Evolutionary conservation across 2,888 invertebrate genomes (phyloP).

Genomic region (Epirrhoe alternata): DNA sequence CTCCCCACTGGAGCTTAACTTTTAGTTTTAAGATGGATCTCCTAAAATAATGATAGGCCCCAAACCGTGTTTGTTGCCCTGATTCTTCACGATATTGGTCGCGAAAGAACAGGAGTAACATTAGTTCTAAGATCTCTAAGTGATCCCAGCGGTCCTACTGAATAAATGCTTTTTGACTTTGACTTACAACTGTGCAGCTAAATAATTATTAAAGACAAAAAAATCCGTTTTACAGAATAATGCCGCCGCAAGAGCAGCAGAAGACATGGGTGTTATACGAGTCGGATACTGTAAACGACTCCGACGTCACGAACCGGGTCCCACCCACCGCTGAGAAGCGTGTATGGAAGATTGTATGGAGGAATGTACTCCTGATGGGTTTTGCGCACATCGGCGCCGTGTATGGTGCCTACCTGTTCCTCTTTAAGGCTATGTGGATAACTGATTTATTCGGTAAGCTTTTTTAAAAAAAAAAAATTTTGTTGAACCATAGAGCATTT

Average conservation of each 20-base stretch:
- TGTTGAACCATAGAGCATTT: neutral
- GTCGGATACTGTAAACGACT: slow-evolving; percentile 64
- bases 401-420: slow-evolving; percentile 89
- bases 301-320: slow-evolving; percentile 51
- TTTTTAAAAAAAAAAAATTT: neutral
- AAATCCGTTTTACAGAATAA: slow-evolving; percentile 50
- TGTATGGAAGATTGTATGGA: slow-evolving; percentile 89
- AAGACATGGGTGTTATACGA: slow-evolving; percentile 75
- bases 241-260: slow-evolving; percentile 76
- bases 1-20: no score
- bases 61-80: no score
- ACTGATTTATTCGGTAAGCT: slow-evolving; percentile 89
- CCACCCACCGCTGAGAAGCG: slow-evolving; percentile 83
- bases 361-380: slow-evolving; percentile 90
- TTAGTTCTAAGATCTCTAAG: no score
- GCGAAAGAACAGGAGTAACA: no score
- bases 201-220: neutral
- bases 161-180: no score
- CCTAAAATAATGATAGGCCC: no score
- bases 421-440: slow-evolving; percentile 89
- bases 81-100: no score
- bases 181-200: neutral
- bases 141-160: no score
- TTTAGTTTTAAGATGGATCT: no score
- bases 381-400: slow-evolving; percentile 89